Conservation (phyloP, 2,888 invertebrate genomes). For the Xestia c-nigrum region DNA sequence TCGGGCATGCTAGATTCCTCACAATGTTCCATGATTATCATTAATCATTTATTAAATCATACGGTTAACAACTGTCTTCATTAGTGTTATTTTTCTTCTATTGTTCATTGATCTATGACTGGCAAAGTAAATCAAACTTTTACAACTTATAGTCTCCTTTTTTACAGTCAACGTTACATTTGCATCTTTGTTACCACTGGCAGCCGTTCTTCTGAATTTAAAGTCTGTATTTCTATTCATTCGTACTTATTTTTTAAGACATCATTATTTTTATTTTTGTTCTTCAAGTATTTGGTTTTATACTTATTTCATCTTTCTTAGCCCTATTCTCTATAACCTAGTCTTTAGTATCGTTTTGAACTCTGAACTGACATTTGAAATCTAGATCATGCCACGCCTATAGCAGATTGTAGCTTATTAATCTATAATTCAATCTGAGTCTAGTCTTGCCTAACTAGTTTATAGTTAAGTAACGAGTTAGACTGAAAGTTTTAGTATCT, state of each 20-base stretch:
- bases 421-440: conserved; percentile 48
- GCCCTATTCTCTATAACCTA: background rate
- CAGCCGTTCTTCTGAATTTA: background rate
- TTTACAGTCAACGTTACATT: background rate
- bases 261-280: background rate
- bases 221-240: background rate
- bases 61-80: too few species aligned
- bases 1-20: too few species aligned
- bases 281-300: background rate
- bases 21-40: too few species aligned
- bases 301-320: too few species aligned
- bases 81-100: too few species aligned
- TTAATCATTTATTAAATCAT: too few species aligned
- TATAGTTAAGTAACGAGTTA: conserved; percentile 26
- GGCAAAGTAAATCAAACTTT: too few species aligned
- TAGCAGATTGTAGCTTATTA: conserved; percentile 38
- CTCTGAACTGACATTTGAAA: conserved; percentile 55
- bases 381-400: conserved; percentile 57
- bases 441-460: conserved; percentile 51
- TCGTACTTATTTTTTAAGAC: too few species aligned
- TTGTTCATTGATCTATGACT: too few species aligned
- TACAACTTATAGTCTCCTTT: too few species aligned
- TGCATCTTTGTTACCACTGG: background rate
- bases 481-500: background rate
- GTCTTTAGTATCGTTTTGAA: conserved; percentile 6